Base-by-base conservation (phyloP, 2,797 vertebrate genomes). In the Cetoscarus ocellatus region DNA sequence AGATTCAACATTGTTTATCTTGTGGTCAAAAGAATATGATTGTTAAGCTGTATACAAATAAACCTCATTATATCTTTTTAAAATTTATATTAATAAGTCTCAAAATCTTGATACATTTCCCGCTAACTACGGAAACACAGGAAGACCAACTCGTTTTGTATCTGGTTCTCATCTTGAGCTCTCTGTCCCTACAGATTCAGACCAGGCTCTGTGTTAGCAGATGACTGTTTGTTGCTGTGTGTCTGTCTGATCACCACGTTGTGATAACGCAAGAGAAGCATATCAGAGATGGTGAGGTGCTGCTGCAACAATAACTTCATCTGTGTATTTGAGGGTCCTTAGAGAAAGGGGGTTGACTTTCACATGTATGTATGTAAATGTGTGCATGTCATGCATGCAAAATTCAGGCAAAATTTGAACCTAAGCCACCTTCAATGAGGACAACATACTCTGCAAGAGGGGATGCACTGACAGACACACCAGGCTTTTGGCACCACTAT, bases 91-190 rank as follows among this genome's bases (percentile, higher is more conserved):
- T 2, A 27, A 27, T 27, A 27, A 27, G 4, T 27, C 27, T 27
- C 27, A 27, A 27, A 27, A 4, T 27, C 27, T 27, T 4, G 27
- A 27, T 27, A 27, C 27, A 27, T 27, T 27, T 27, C 27, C 27
- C 27, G 27, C 27, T 27, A 27, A 4, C 4, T 27, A 27, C 51
- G 52, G 62, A 77, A 82, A 79, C 65, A 67, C 84, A 36, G 55
- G 48, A 18, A 43, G 66, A 14, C 52, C 6, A 27, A 4, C 43
- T 19, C 36, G 72, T 51, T 65, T 67, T 34, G 8, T 54, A 73
- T 58, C 74, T 80, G 73, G 53, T 64, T 80, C 57, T 77, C 68
- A 81, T 83, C 73, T 68, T 83, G 77, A 67, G 61, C 61, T 54
- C 66, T 64, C 14, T 18, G 62, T 86, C 65, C 80, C 82, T 39